These are phyloP conservation scores for Ophion ellenae DNA, from an alignment of 2,888 invertebrate species.

Conservation along the genomic window DNA sequence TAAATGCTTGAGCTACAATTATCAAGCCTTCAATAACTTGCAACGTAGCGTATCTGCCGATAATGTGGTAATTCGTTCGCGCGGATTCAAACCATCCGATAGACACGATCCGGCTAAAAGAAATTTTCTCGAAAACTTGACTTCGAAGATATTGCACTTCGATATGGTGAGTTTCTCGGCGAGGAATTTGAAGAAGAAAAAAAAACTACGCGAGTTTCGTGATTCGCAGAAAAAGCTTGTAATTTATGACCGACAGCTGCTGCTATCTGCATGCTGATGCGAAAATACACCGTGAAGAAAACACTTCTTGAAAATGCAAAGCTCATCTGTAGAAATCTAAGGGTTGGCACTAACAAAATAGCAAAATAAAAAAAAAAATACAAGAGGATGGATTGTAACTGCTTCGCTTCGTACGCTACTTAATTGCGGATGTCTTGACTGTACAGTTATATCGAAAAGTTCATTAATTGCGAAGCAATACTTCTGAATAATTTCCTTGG, in stretches of 20 bases:
- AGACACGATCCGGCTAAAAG: slow-evolving; percentile 92
- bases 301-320: not conserved
- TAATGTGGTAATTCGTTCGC: slow-evolving; percentile 82
- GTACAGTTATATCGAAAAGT: not conserved
- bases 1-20: slow-evolving; percentile 68
- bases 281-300: slow-evolving; percentile 33
- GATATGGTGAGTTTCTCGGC: slow-evolving; percentile 89
- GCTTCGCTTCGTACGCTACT: slow-evolving; percentile 13
- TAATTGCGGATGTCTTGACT: not conserved
- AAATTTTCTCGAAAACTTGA: slow-evolving; percentile 91
- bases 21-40: slow-evolving; percentile 70
- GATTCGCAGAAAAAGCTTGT: slow-evolving; percentile 19
- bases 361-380: not conserved
- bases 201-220: not conserved
- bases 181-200: not conserved
- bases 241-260: slow-evolving; percentile 36
- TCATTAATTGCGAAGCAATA: not conserved
- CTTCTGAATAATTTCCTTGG: not conserved
- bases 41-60: slow-evolving; percentile 81
- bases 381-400: not conserved
- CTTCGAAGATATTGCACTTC: slow-evolving; percentile 92
- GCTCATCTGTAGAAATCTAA: not conserved
- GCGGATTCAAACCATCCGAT: slow-evolving; percentile 95
- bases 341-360: not conserved
- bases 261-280: slow-evolving; percentile 15